phyloP scores from a whole-genome alignment of 2,888 invertebrate species.

The Mesoligia furuncula region DNA sequence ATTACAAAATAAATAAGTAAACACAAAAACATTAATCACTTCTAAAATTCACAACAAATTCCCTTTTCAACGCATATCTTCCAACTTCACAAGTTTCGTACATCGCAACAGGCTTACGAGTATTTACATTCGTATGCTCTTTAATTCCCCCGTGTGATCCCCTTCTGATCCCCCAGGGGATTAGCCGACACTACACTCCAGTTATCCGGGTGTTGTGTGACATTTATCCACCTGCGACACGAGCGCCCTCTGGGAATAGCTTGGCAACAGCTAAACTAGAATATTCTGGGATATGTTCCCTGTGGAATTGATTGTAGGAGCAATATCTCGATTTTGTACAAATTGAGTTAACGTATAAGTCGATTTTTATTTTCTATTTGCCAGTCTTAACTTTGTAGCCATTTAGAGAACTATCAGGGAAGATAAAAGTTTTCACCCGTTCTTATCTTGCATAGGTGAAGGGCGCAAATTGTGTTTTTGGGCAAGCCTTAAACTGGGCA shows the following conservation, averaged over 20 bases:
- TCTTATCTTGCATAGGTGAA: not conserved
- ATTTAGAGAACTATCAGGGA: not conserved
- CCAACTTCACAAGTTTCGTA: not conserved
- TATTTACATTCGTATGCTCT: conserved; percentile 41
- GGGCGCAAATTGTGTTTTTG: not conserved
- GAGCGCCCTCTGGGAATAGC: conserved; percentile 24
- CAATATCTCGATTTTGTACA: not conserved
- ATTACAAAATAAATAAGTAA: not conserved
- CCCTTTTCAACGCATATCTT: conserved; percentile 24
- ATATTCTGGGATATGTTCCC: not conserved
- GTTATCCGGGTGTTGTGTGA: conserved; percentile 25
- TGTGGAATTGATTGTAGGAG: conserved; percentile 20
- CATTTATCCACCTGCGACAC: conserved; percentile 41
- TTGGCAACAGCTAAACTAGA: conserved; percentile 18
- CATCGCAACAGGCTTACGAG: conserved; percentile 21
- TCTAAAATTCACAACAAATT: not conserved
- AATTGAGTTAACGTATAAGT: not conserved
- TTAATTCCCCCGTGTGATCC: conserved; percentile 33
- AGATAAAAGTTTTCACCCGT: not conserved
- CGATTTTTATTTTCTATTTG: not conserved
- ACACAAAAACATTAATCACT: not conserved
- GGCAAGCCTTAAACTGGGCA: too few relatives aligned
- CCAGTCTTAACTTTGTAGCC: not conserved
- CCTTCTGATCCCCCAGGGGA: conserved; percentile 1
- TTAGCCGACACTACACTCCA: conserved; percentile 33